Evolutionary conservation across 2,888 invertebrate genomes (phyloP).

Genomic region (Tyria jacobaeae): DNA sequence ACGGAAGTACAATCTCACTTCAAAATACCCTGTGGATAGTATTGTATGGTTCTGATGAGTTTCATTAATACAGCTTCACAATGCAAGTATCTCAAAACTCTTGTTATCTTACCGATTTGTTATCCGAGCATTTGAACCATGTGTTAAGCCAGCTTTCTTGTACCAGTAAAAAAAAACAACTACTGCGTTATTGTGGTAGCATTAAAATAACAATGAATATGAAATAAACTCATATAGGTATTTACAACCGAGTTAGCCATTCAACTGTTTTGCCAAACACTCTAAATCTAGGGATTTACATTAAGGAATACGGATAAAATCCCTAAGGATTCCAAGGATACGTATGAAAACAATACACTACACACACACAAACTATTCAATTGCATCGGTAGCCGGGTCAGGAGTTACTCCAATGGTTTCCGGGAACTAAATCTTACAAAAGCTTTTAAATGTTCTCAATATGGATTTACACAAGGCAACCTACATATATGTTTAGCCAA

Average conservation of each 20-base stretch:
- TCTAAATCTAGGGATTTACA: conserved; percentile 34
- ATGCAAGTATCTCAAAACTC: too few species aligned
- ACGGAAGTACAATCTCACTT: too few species aligned
- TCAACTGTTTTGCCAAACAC: conserved; percentile 1
- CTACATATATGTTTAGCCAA: conserved; percentile 58
- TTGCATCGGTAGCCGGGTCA: conserved; percentile 51
- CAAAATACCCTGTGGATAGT: too few species aligned
- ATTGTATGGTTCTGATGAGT: too few species aligned
- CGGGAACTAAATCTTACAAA: conserved; percentile 54
- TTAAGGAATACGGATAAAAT: conserved; percentile 38
- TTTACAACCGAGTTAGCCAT: neutral
- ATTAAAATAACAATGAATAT: neutral
- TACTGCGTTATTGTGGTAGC: neutral
- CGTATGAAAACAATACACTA: conserved; percentile 43
- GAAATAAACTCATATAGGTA: neutral
- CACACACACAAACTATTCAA: conserved; percentile 48
- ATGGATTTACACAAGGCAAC: conserved; percentile 53
- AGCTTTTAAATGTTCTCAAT: conserved; percentile 64
- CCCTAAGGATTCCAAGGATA: conserved; percentile 41
- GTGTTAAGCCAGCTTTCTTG: too few species aligned
- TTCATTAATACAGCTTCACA: too few species aligned
- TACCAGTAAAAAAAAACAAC: neutral
- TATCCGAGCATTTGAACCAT: too few species aligned
- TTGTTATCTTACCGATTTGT: too few species aligned
- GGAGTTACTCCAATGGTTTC: conserved; percentile 47